A percentile compares a stretch with the other conserved stretches of the same genome.
Evolutionary conservation across 2,888 invertebrate species (phyloP).

Genomic region (Rhopalosiphum nymphaeae): DNA sequence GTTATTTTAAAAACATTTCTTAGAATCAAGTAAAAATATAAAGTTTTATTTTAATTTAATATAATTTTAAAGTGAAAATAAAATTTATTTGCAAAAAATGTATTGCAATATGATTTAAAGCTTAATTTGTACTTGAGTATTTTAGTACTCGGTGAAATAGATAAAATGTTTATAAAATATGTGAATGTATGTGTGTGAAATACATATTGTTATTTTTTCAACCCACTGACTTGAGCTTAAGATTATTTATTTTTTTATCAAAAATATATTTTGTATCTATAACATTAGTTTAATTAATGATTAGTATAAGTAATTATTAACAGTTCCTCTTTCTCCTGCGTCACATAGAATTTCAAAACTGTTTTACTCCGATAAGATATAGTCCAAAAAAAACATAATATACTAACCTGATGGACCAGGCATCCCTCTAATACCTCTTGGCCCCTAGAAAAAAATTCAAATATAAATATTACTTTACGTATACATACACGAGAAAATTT

Average conservation of each 20-base stretch:
- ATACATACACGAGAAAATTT: background rate
- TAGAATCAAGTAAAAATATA: background rate
- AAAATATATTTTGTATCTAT: background rate
- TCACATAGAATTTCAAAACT: background rate
- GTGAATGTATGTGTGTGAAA: background rate
- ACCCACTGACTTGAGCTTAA: background rate
- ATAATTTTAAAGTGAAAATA: background rate
- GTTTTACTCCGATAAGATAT: background rate
- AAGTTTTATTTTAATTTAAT: background rate
- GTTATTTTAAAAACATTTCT: background rate
- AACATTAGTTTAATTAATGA: background rate
- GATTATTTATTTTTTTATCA: background rate
- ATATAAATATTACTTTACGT: background rate
- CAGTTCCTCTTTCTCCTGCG: background rate
- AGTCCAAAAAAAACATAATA: background rate
- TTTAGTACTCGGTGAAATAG: background rate
- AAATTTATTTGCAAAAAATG: background rate
- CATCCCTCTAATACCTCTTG: conserved; percentile 77
- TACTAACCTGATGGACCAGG: conserved; percentile 74
- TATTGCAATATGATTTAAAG: background rate
- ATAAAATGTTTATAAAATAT: background rate
- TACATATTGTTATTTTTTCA: background rate
- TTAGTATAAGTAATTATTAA: background rate
- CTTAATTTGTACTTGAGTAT: background rate
- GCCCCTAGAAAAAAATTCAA: conserved; percentile 72